Conservation (phyloP, 30 jellyfish, hydroid and myxozoan species). For the Rhopilema esculentum region DNA sequence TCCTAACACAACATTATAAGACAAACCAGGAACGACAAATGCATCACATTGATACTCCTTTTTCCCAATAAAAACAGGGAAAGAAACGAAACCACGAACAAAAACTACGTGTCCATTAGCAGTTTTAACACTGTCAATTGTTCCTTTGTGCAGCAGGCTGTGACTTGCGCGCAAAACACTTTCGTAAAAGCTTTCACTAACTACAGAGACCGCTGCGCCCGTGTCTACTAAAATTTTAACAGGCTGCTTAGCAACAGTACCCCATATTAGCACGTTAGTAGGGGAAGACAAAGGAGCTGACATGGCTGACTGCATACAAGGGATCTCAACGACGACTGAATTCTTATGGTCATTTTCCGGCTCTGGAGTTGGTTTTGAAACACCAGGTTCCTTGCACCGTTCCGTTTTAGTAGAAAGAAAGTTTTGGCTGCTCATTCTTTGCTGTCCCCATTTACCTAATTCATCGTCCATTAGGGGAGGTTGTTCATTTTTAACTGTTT, state of each 20-base stretch:
- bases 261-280: slow-evolving; percentile 5
- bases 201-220: slow-evolving; percentile 1
- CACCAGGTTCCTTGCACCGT: no score
- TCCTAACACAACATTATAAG: slow-evolving; percentile 32
- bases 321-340: neutral
- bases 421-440: neutral
- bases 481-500: neutral
- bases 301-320: neutral
- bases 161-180: neutral
- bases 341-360: neutral
- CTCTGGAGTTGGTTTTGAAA: no score
- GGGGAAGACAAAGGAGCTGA: neutral
- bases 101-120: neutral
- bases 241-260: slow-evolving; percentile 9
- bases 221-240: slow-evolving; percentile 5
- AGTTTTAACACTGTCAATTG: neutral
- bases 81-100: neutral
- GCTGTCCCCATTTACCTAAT: neutral
- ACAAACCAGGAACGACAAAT: slow-evolving; percentile 12
- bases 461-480: slow-evolving; percentile 1
- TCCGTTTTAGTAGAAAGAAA: no score
- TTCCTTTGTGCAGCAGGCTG: neutral
- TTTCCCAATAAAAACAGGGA: neutral
- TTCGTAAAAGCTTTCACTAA: no score
- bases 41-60: neutral